Evolutionary conservation across 2,113 vertebrate species (phyloP).

Genomic region (Dasypus novemcinctus): DNA sequence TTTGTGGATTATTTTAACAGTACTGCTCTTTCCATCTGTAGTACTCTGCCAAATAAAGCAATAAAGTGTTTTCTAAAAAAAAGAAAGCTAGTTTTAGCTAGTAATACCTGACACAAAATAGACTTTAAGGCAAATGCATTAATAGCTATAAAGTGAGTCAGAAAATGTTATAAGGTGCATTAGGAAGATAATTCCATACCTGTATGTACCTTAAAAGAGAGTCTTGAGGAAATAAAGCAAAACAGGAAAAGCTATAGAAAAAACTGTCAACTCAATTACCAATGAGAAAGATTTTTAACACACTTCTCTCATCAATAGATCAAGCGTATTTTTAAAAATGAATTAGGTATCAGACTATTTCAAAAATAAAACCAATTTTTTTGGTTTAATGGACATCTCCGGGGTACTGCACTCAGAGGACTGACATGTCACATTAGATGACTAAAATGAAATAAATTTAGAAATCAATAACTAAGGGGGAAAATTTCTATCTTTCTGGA

Average conservation of each 20-base stretch:
- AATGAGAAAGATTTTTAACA: not conserved
- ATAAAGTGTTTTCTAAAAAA: too few species aligned
- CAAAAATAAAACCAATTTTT: not conserved
- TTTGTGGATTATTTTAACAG: conserved; percentile 56
- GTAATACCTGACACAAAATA: not conserved
- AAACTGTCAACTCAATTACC: not conserved
- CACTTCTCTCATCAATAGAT: not conserved
- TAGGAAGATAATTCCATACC: not conserved
- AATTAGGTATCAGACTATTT: not conserved
- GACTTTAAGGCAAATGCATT: not conserved
- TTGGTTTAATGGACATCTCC: not conserved
- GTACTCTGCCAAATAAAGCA: not conserved
- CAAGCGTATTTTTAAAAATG: not conserved
- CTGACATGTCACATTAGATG: not conserved
- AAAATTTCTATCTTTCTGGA: not conserved
- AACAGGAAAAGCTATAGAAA: not conserved
- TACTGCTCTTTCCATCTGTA: conserved; percentile 57
- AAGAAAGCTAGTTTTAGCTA: not conserved
- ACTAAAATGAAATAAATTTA: not conserved
- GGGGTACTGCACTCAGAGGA: not conserved
- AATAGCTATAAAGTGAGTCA: not conserved
- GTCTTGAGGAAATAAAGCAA: not conserved
- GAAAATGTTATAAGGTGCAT: not conserved
- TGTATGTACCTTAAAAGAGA: not conserved
- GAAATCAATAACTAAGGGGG: not conserved